Conservation (phyloP, 2,797 vertebrate genomes). For the Limosa lapponica region DNA sequence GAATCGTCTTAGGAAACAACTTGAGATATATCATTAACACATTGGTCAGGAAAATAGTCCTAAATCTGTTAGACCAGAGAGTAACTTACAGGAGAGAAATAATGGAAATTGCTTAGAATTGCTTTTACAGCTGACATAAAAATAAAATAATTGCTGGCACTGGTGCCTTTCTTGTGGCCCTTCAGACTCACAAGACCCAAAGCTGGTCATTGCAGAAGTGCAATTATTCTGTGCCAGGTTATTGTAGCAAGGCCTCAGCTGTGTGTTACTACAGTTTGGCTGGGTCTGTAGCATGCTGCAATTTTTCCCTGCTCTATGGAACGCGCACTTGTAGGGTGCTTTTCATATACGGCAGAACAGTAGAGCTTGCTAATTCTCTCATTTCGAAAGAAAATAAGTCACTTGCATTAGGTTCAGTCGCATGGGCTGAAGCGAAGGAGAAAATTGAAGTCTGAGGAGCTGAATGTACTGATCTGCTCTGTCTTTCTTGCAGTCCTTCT, state of each 20-base stretch:
- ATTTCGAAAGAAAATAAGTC: not conserved
- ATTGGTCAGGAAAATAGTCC: not conserved
- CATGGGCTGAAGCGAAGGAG: not conserved
- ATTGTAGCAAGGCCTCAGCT: not conserved
- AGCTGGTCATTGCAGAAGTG: not conserved
- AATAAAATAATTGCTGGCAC: not conserved
- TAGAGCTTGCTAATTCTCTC: not conserved
- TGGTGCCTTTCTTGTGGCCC: not conserved
- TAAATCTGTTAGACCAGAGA: not conserved
- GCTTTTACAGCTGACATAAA: not conserved
- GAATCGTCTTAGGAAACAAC: not conserved
- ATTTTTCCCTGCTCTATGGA: not conserved
- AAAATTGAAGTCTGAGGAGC: not conserved
- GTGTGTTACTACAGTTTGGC: not conserved
- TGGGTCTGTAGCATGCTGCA: not conserved
- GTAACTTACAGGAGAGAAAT: not conserved
- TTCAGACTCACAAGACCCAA: not conserved
- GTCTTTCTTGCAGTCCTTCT: slow-evolving; percentile 78
- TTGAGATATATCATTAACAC: not conserved
- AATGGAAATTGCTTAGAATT: not conserved
- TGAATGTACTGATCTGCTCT: not conserved
- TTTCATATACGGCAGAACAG: not conserved
- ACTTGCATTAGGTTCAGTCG: not conserved
- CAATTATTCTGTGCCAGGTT: not conserved
- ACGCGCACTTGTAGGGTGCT: not conserved